Conservation (phyloP, 2,888 invertebrate species). For the Cepaea hortensis region DNA sequence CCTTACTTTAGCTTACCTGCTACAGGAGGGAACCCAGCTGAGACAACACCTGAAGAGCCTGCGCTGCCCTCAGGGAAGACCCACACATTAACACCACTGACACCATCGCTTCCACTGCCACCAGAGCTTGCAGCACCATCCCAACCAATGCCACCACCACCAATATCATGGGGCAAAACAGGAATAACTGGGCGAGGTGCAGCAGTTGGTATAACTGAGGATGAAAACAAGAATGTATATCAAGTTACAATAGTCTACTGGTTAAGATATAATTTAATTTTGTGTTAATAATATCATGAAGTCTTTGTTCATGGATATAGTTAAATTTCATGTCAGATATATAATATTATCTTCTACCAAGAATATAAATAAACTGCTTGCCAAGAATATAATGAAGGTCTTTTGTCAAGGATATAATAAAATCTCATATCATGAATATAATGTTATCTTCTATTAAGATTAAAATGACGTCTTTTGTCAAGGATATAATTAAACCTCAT, state of each 20-base stretch:
- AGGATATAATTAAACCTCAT: too few species aligned
- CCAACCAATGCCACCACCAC: conserved; percentile 55
- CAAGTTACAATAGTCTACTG: neutral
- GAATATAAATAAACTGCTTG: too few species aligned
- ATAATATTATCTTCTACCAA: too few species aligned
- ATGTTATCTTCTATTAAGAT: too few species aligned
- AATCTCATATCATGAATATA: too few species aligned
- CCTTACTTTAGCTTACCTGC: neutral
- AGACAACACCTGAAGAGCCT: conserved; percentile 47
- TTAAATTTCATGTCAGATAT: too few species aligned
- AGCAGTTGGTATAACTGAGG: neutral
- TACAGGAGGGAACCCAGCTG: conserved; percentile 19
- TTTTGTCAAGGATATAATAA: too few species aligned
- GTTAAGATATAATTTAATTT: too few species aligned
- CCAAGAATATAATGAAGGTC: too few species aligned
- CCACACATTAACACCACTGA: conserved; percentile 50
- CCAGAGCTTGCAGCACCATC: conserved; percentile 33
- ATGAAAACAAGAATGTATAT: neutral
- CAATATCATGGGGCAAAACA: conserved; percentile 55
- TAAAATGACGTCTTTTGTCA: too few species aligned
- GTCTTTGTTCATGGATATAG: too few species aligned
- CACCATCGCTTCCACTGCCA: conserved; percentile 29
- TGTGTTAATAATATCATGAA: too few species aligned
- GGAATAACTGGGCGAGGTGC: conserved; percentile 34
- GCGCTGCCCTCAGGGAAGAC: conserved; percentile 54